Conservation (phyloP, 1,140 invertebrate genomes). For the Polypedilum vanderplanki region DNA sequence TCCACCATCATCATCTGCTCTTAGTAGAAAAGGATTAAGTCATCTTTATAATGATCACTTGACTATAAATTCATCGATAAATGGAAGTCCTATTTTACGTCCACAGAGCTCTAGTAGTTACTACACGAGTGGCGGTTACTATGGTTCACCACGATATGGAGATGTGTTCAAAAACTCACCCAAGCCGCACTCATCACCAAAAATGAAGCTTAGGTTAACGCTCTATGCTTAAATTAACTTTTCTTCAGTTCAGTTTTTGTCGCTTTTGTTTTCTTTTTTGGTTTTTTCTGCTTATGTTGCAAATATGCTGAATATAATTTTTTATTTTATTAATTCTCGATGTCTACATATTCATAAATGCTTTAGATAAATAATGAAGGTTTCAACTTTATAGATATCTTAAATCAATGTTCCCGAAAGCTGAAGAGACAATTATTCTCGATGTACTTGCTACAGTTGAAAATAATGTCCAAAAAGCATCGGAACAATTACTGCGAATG, state of each 20-base stretch:
- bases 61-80: conserved; percentile 35
- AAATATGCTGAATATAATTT: not conserved
- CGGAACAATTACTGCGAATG: conserved; percentile 66
- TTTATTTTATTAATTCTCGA: not conserved
- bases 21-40: conserved; percentile 35
- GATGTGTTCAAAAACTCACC: conserved; percentile 48
- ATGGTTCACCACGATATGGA: conserved; percentile 48
- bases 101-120: conserved; percentile 48
- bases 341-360: not conserved
- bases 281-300: not conserved
- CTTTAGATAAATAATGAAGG: not conserved
- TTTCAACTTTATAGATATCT: conserved; percentile 59
- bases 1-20: conserved; percentile 41
- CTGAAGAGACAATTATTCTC: conserved; percentile 78
- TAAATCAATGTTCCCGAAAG: conserved; percentile 86
- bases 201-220: conserved; percentile 79
- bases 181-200: conserved; percentile 71
- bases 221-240: conserved; percentile 25
- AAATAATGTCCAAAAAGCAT: conserved; percentile 80
- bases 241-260: not conserved
- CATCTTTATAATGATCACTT: conserved; percentile 14
- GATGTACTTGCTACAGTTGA: conserved; percentile 76
- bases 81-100: conserved; percentile 49
- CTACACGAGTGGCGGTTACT: conserved; percentile 43
- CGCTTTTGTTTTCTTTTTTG: not conserved